Conservation (phyloP, 2,888 invertebrate species). For the Oscheius onirici region DNA sequence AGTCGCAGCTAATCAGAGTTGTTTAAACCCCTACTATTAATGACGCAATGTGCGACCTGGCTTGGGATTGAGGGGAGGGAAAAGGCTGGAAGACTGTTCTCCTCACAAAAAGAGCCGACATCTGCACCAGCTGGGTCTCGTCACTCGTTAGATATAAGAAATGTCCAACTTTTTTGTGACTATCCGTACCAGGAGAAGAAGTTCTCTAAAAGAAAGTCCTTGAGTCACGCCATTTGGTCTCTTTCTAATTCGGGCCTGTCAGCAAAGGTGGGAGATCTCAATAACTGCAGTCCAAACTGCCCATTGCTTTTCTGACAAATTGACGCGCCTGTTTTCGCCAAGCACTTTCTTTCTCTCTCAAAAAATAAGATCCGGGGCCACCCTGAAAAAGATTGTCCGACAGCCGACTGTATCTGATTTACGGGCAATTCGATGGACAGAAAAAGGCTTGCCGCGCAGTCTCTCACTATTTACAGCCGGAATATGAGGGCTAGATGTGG, state of each 20-base stretch:
- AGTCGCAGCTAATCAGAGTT: constrained; percentile 32
- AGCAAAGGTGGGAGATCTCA: background rate
- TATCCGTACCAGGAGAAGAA: no score
- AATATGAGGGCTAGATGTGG: constrained; percentile 28
- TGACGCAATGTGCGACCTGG: constrained; percentile 29
- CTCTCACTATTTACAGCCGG: constrained; percentile 30
- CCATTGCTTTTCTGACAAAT: constrained; percentile 22
- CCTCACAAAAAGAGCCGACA: background rate
- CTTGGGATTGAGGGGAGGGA: background rate
- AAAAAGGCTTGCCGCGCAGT: constrained; percentile 28
- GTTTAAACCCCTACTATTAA: constrained; percentile 9
- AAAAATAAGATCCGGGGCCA: background rate
- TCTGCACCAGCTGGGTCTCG: no score
- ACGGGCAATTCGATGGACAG: constrained; percentile 7
- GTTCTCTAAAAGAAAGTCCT: background rate
- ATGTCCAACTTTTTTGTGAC: no score
- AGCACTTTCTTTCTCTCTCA: background rate
- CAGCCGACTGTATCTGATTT: constrained; percentile 11
- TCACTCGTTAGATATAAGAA: no score
- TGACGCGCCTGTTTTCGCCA: constrained; percentile 16
- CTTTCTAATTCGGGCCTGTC: constrained; percentile 6
- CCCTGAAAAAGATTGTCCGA: background rate
- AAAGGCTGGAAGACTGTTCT: background rate
- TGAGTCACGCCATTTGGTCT: constrained; percentile 13
- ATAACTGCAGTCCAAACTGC: background rate